Percentiles rank a stretch among this genome's conserved stretches.
These are phyloP conservation scores for Mnemiopsis leidyi DNA, from an alignment of 37 sponge, comb jelly and placozoan genomes.

Conservation along the genomic window DNA sequence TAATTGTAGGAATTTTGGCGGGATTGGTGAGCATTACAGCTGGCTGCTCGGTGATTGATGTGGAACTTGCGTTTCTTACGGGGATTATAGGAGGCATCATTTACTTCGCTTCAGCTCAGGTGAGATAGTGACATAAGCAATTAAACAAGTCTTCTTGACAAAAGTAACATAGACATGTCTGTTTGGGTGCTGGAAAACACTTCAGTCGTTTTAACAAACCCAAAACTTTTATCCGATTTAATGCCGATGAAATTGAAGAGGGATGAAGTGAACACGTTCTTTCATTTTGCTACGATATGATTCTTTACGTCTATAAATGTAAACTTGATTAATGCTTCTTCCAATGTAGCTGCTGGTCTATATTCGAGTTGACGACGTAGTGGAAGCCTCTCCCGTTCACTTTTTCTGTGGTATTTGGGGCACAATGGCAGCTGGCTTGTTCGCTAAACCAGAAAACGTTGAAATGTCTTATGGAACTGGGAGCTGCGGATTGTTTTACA, in stretches of 20 bases:
- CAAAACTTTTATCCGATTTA: too few relatives aligned
- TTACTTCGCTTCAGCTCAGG: background rate
- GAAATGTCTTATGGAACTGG: background rate
- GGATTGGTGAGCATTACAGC: constrained; percentile 38
- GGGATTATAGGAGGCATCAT: constrained; percentile 18
- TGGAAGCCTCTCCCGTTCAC: constrained; percentile 1
- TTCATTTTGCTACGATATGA: too few relatives aligned
- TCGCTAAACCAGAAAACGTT: background rate
- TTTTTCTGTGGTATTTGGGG: constrained; percentile 50
- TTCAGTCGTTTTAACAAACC: too few relatives aligned
- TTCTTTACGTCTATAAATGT: too few relatives aligned
- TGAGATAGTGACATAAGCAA: background rate
- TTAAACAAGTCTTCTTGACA: background rate
- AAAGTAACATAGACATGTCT: too few relatives aligned
- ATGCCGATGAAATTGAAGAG: too few relatives aligned
- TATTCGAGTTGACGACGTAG: background rate
- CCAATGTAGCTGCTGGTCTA: background rate
- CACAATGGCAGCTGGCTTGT: constrained; percentile 32
- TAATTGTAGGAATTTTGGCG: background rate
- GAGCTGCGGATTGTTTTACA: constrained; percentile 3
- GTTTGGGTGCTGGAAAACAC: too few relatives aligned
- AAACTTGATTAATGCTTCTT: too few relatives aligned
- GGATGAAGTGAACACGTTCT: too few relatives aligned
- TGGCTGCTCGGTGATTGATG: background rate
- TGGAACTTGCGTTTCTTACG: background rate